A percentile compares a stretch with the other conserved stretches of the same genome.
Conservation (phyloP, 2,888 invertebrate genomes). For the Eretmocerus hayati region DNA sequence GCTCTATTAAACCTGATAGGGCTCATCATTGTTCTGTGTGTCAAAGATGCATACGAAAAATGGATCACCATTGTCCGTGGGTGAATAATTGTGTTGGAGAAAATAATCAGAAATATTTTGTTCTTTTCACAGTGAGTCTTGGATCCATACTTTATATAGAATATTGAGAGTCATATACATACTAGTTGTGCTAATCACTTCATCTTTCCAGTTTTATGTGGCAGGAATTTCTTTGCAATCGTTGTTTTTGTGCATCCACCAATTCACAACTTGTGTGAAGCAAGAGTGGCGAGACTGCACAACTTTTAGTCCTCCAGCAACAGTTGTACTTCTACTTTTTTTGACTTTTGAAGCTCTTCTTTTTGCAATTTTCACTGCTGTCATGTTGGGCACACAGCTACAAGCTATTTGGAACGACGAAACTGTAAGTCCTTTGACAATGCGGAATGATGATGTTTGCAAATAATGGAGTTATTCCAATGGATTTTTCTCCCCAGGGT, state of each 20-base stretch:
- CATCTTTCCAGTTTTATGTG: conserved; percentile 79
- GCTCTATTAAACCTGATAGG: conserved; percentile 90
- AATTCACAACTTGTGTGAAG: conserved; percentile 87
- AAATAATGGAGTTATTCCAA: too few species aligned
- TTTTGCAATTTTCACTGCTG: conserved; percentile 94
- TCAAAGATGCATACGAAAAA: conserved; percentile 77
- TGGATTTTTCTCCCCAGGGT: too few species aligned
- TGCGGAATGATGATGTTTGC: too few species aligned
- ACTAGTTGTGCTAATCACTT: not conserved
- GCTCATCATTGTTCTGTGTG: conserved; percentile 96
- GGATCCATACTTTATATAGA: not conserved
- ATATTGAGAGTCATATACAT: not conserved
- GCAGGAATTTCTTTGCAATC: conserved; percentile 94
- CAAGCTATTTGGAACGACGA: conserved; percentile 98
- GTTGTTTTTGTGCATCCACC: conserved; percentile 82
- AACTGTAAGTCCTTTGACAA: conserved; percentile 64
- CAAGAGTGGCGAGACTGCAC: conserved; percentile 95
- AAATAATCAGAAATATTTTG: conserved; percentile 99
- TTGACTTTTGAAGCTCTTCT: conserved; percentile 89
- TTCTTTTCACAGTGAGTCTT: conserved; percentile 89
- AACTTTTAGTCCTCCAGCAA: conserved; percentile 89
- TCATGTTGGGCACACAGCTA: conserved; percentile 94
- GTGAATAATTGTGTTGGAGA: conserved; percentile 99
- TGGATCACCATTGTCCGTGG: conserved; percentile 93
- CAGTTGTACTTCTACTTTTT: conserved; percentile 85